These are phyloP conservation scores for Enteromius anoplus DNA, from an alignment of 2,797 vertebrate genomes.

Conservation along the genomic window DNA sequence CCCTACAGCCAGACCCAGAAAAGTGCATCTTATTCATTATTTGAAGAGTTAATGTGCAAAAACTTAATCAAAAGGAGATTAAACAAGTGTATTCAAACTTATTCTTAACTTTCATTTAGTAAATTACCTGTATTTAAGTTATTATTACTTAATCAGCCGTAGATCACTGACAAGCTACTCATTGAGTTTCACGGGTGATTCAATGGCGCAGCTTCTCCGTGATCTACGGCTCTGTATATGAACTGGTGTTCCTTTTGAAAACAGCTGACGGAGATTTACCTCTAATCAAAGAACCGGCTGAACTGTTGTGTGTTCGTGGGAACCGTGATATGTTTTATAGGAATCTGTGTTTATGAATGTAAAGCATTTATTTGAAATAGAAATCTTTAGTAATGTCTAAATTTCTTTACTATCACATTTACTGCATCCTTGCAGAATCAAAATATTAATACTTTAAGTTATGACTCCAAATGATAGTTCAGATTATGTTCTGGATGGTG, in stretches of 20 bases:
- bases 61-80: too few relatives aligned
- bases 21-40: too few relatives aligned
- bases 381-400: not conserved
- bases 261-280: not conserved
- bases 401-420: not conserved
- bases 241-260: not conserved
- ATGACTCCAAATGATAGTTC: not conserved
- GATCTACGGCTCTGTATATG: too few relatives aligned
- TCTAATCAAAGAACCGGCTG: too few relatives aligned
- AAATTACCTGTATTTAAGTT: too few relatives aligned
- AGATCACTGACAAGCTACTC: too few relatives aligned
- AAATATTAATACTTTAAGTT: not conserved
- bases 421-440: not conserved
- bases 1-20: conserved; percentile 1
- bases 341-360: not conserved
- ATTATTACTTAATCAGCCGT: too few relatives aligned
- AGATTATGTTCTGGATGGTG: not conserved
- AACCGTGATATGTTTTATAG: not conserved
- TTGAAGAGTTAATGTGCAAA: too few relatives aligned
- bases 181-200: too few relatives aligned
- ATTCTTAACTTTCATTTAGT: too few relatives aligned
- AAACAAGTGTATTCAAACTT: too few relatives aligned
- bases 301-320: not conserved
- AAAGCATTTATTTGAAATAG: not conserved
- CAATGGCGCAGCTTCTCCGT: too few relatives aligned